Evolutionary conservation across 2,888 invertebrate species (phyloP).

Genomic region (Endomychus coccineus): DNA sequence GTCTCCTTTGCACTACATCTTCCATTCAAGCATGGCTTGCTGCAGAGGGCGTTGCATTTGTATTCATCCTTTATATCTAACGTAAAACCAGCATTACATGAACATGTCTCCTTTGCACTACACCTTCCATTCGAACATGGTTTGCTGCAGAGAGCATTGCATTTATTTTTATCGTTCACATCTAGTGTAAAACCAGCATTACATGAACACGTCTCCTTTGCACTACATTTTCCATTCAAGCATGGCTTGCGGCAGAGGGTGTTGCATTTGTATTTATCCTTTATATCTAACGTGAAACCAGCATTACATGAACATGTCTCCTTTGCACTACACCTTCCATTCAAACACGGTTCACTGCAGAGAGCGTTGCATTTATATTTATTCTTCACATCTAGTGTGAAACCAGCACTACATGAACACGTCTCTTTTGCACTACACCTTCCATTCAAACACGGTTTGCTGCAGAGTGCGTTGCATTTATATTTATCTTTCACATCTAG

Average conservation of each 20-base stretch:
- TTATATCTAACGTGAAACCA: constrained; percentile 12
- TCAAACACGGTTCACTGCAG: constrained; percentile 27
- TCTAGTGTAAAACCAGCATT: constrained; percentile 35
- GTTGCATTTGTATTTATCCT: constrained; percentile 23
- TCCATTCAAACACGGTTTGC: constrained; percentile 22
- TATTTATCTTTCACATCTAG: no score
- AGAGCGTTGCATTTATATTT: constrained; percentile 22
- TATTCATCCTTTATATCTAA: constrained; percentile 17
- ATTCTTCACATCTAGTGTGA: constrained; percentile 1
- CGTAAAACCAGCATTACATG: constrained; percentile 31
- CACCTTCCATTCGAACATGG: constrained; percentile 26
- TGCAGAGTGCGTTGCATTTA: no score
- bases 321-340: constrained; percentile 46
- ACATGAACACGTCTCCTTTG: constrained; percentile 34
- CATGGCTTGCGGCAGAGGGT: constrained; percentile 28
- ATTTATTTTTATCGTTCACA: constrained; percentile 17
- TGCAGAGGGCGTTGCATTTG: constrained; percentile 36
- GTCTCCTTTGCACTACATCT: constrained; percentile 22
- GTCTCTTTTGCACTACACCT: constrained; percentile 21
- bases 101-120: constrained; percentile 16
- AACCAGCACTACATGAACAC: constrained; percentile 18
- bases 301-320: constrained; percentile 17
- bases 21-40: constrained; percentile 33
- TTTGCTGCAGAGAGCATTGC: constrained; percentile 23
- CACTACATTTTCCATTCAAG: constrained; percentile 30